Evolutionary conservation across 2,888 invertebrate species (phyloP), one percentile per base, ranked within the genome.

Genomic region (Callyntrura guangdongensis): DNA sequence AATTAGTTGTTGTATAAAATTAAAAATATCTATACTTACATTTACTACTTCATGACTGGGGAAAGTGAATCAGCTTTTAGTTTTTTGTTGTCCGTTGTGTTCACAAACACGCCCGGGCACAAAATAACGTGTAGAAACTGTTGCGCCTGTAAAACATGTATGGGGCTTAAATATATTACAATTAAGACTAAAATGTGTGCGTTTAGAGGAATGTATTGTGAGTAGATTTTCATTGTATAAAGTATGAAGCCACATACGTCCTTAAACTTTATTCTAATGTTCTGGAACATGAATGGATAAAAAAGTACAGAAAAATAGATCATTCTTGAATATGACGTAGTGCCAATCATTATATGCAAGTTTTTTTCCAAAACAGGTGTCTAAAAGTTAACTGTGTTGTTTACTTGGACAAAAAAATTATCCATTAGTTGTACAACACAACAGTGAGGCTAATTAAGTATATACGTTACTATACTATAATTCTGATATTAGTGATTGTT

Each of bases 201-300:
- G 53, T 53, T 5, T 2, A 5, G 3, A 2, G n/a, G n/a, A 53
- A 2, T n/a, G n/a, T 53, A 53, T n/a, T 53, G 49, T 49, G 53
- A 53, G 11, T 53, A 53, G 8, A 53, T 53, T 53, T n/a, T 53
- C n/a, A 53, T 53, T 53, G 53, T 14, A 53, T 53, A 2, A 36
- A 36, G 36, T 22, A 22, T 11, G n/a, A 64, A 64, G 64, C 64
- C 64, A 64, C 64, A 64, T 64, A 22, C 64, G 64, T 64, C 25
- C 64, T 64, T 64, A 64, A 36, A 64, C 61, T 6, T 61, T 61
- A n/a, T 64, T 64, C 64, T 22, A 25, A 20, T 1, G 17, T 20
- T 61, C 1, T 61, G 17, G 61, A 61, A 53, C n/a, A 53, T 61
- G 61, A 17, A n/a, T 3, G 17, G 17, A 17, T 61, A 61, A 20